Evolutionary conservation across 2,797 vertebrate genomes (phyloP).

Genomic region (Amniataba percoides): DNA sequence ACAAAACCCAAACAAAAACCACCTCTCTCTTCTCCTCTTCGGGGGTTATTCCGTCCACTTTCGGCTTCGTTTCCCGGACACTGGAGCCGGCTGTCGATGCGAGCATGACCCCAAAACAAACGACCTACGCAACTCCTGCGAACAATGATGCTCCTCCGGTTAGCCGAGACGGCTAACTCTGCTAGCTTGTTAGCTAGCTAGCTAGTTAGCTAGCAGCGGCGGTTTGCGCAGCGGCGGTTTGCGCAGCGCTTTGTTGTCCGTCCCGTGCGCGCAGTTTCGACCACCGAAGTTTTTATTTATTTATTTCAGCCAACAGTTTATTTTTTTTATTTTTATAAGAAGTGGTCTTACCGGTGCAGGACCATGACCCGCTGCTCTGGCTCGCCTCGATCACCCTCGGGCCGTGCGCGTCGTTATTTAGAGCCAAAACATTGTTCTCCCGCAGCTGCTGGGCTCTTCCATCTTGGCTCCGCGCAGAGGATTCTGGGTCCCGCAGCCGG

Average conservation of each 20-base stretch:
- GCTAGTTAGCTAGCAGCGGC: slow-evolving; percentile 67
- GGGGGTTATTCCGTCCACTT: too few relatives aligned
- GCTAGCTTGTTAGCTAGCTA: too few relatives aligned
- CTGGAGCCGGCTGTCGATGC: slow-evolving; percentile 44
- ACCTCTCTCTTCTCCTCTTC: too few relatives aligned
- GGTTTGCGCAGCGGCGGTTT: slow-evolving; percentile 51
- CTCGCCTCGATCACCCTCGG: slow-evolving; percentile 64
- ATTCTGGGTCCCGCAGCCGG: slow-evolving; percentile 84
- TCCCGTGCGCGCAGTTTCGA: slow-evolving; percentile 45
- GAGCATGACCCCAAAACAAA: slow-evolving; percentile 78
- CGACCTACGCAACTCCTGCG: slow-evolving; percentile 79
- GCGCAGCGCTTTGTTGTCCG: slow-evolving; percentile 83
- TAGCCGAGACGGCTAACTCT: slow-evolving; percentile 78
- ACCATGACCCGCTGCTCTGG: slow-evolving; percentile 74
- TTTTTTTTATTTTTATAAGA: not conserved
- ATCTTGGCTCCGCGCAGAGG: slow-evolving; percentile 87
- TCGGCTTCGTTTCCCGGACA: slow-evolving; percentile 28
- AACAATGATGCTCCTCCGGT: slow-evolving; percentile 86
- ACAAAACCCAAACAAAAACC: too few relatives aligned
- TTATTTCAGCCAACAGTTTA: not conserved
- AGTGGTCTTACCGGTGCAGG: slow-evolving; percentile 82
- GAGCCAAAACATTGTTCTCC: slow-evolving; percentile 88
- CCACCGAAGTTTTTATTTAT: too few relatives aligned
- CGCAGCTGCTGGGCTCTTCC: slow-evolving; percentile 87
- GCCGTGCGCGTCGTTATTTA: slow-evolving; percentile 76